phyloP scores from a whole-genome alignment of 2,888 invertebrate species.

The Autographa pulchrina region DNA sequence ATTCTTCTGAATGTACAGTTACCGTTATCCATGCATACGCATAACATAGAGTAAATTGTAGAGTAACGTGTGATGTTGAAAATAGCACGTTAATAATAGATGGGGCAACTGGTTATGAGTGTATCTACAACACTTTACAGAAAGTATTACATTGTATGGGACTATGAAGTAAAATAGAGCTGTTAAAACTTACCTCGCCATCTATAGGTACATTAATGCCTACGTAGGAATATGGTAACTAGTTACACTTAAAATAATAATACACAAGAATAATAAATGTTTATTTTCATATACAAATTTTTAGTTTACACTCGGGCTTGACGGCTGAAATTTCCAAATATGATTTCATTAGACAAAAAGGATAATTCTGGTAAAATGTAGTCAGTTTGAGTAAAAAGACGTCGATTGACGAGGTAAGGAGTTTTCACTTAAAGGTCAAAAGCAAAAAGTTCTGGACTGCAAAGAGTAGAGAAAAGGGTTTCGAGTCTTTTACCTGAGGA shows the following conservation, averaged over 20 bases:
- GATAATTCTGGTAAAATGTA: neutral
- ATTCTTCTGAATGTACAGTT: slow-evolving; percentile 26
- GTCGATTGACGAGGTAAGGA: neutral
- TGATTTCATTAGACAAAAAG: neutral
- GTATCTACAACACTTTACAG: slow-evolving; percentile 49
- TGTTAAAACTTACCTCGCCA: slow-evolving; percentile 24
- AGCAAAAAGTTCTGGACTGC: slow-evolving; percentile 1
- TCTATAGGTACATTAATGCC: neutral
- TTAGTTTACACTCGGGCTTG: neutral
- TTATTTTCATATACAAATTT: too few relatives aligned
- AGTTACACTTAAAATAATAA: too few relatives aligned
- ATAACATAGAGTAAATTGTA: slow-evolving; percentile 42
- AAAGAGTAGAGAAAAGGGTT: neutral
- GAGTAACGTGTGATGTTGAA: slow-evolving; percentile 51
- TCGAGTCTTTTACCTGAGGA: neutral
- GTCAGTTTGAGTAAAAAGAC: neutral
- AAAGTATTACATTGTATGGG: slow-evolving; percentile 37
- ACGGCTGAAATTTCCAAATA: neutral
- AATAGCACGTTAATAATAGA: slow-evolving; percentile 58
- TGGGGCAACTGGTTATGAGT: slow-evolving; percentile 57
- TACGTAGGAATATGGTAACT: neutral
- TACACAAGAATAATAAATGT: too few relatives aligned
- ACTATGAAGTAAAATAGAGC: slow-evolving; percentile 31
- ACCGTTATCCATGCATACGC: slow-evolving; percentile 42
- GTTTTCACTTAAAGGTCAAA: neutral